Conservation (phyloP, 1,140 invertebrate genomes). For the Drosophila neocordata region DNA sequence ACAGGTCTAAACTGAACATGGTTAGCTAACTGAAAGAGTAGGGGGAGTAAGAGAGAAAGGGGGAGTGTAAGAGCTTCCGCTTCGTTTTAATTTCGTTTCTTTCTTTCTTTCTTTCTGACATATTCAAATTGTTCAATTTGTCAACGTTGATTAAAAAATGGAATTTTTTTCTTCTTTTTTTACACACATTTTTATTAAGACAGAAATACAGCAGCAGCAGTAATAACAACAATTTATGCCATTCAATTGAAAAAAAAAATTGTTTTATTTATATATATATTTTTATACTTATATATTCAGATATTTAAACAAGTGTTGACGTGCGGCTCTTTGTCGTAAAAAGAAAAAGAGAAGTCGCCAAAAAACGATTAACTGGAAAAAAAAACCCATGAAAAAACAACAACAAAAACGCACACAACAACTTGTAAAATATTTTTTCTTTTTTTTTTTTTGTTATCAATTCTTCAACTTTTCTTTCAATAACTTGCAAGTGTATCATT, state of each 20-base stretch:
- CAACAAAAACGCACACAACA: background rate
- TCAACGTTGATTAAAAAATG: conserved; percentile 55
- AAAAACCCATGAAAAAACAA: conserved; percentile 19
- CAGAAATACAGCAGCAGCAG: conserved; percentile 38
- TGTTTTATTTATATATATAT: conserved; percentile 1
- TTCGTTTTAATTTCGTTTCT: conserved; percentile 20
- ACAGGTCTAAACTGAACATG: conserved; percentile 58
- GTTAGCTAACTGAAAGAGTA: conserved; percentile 28
- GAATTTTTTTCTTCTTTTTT: conserved; percentile 37
- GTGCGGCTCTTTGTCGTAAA: conserved; percentile 49
- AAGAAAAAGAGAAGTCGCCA: conserved; percentile 55
- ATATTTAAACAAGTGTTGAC: conserved; percentile 57
- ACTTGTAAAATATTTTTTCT: background rate
- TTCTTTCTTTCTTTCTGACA: conserved; percentile 26
- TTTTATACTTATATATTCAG: background rate
- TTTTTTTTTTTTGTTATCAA: background rate
- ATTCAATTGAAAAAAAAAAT: conserved; percentile 43
- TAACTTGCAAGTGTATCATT: background rate
- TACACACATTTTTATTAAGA: conserved; percentile 68
- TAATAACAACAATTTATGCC: conserved; percentile 33
- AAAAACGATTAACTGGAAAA: conserved; percentile 29
- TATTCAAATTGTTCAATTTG: conserved; percentile 55
- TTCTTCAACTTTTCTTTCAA: background rate
- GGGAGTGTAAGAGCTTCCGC: conserved; percentile 33
- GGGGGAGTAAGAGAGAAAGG: background rate